Evolutionary conservation across 2,113 vertebrate species (phyloP).

Genomic region (Sinocyclocheilus anshuiensis): DNA sequence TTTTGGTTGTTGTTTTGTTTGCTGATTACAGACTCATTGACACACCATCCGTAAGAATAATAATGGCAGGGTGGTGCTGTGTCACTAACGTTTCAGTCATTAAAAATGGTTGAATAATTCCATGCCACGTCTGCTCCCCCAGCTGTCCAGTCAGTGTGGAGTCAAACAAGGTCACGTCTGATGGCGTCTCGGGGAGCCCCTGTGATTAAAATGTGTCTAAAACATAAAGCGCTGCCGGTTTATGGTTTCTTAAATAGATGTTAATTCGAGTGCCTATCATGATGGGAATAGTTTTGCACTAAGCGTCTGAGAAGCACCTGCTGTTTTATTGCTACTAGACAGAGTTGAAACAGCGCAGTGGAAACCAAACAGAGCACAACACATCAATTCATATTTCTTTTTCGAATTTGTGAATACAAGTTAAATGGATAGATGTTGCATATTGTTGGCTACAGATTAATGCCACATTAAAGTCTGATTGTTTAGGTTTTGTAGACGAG

Average conservation of each 20-base stretch:
- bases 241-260: constrained; percentile 36
- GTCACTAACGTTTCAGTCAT: constrained; percentile 17
- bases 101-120: constrained; percentile 34
- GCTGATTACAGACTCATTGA: background rate
- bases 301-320: constrained; percentile 13
- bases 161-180: constrained; percentile 53
- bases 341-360: background rate
- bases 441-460: background rate
- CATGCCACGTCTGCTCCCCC: constrained; percentile 13
- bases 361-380: constrained; percentile 16
- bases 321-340: constrained; percentile 32
- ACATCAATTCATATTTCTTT: constrained; percentile 1
- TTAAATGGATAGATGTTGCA: background rate
- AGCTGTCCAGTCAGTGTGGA: constrained; percentile 39
- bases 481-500: background rate
- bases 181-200: constrained; percentile 39
- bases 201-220: constrained; percentile 54
- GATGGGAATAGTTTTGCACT: constrained; percentile 28
- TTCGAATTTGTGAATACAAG: constrained; percentile 6
- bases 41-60: background rate
- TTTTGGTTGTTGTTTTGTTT: constrained; percentile 4
- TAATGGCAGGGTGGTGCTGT: background rate
- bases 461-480: background rate
- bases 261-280: constrained; percentile 24
- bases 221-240: constrained; percentile 29